Evolutionary conservation across 2,797 vertebrate species (phyloP).

Genomic region (Naso thynnoides): DNA sequence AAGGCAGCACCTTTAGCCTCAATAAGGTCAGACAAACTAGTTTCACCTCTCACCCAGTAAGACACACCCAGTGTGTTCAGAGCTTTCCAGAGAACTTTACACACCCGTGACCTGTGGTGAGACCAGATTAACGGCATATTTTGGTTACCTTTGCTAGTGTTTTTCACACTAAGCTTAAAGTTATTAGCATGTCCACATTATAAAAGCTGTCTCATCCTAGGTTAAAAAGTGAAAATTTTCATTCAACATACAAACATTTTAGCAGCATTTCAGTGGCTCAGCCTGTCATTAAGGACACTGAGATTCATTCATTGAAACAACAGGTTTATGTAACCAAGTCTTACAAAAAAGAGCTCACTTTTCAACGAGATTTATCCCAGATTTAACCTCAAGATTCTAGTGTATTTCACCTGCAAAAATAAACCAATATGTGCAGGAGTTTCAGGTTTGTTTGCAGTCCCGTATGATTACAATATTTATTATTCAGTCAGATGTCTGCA

Average conservation of each 20-base stretch:
- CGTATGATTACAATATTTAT: not conserved
- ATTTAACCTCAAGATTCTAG: no score
- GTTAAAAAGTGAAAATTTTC: no score
- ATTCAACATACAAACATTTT: no score
- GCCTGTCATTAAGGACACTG: not conserved
- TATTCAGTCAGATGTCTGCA: not conserved
- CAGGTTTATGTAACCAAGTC: no score
- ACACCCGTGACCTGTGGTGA: not conserved
- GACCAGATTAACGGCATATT: no score
- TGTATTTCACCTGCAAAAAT: not conserved
- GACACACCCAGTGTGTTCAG: not conserved
- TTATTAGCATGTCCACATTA: not conserved
- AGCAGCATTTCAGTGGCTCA: not conserved
- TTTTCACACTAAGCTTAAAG: no score
- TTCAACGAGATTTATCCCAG: no score
- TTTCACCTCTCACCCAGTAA: constrained; percentile 16
- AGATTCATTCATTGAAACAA: no score
- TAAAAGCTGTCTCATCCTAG: no score
- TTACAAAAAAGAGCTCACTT: no score
- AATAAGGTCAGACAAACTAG: not conserved
- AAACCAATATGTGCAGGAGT: not conserved
- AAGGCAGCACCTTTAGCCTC: not conserved
- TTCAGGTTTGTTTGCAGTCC: not conserved
- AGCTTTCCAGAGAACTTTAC: not conserved
- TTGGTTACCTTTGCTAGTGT: no score